Conservation (phyloP, 35 echinoderm and acorn worm genomes). For the Strongylocentrotus purpuratus region DNA sequence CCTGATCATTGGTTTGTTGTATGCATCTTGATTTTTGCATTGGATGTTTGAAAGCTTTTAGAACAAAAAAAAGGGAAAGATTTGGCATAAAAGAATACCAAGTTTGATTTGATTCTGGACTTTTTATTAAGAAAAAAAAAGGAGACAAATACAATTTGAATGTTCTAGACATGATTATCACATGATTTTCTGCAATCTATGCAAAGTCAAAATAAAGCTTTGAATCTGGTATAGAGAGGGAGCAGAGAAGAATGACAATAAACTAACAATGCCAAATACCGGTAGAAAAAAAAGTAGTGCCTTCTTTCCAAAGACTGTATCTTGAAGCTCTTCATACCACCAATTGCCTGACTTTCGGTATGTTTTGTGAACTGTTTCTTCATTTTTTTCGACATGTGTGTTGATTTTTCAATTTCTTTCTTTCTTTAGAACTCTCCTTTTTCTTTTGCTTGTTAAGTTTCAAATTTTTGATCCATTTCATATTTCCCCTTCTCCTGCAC, state of each 20-base stretch:
- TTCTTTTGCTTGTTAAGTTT: slow-evolving; percentile 32
- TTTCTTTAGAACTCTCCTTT: not conserved
- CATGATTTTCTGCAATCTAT: not conserved
- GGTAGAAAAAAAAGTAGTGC: not conserved
- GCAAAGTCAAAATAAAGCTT: not conserved
- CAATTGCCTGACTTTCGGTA: not conserved
- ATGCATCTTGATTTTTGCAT: not conserved
- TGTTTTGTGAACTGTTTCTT: not conserved
- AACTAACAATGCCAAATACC: not conserved
- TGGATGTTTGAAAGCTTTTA: not conserved
- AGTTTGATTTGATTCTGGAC: no score
- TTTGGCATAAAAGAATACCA: no score
- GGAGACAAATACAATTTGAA: not conserved
- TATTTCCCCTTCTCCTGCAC: not conserved
- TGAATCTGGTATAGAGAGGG: not conserved
- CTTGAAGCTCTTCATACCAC: not conserved
- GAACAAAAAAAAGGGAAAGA: not conserved
- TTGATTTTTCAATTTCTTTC: not conserved
- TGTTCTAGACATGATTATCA: not conserved
- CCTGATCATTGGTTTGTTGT: not conserved
- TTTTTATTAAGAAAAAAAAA: not conserved
- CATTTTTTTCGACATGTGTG: not conserved
- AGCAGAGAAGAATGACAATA: no score
- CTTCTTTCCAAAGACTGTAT: not conserved
- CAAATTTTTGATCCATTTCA: slow-evolving; percentile 45